Conservation (phyloP, 2,113 vertebrate genomes). For the Ailurus styani region DNA sequence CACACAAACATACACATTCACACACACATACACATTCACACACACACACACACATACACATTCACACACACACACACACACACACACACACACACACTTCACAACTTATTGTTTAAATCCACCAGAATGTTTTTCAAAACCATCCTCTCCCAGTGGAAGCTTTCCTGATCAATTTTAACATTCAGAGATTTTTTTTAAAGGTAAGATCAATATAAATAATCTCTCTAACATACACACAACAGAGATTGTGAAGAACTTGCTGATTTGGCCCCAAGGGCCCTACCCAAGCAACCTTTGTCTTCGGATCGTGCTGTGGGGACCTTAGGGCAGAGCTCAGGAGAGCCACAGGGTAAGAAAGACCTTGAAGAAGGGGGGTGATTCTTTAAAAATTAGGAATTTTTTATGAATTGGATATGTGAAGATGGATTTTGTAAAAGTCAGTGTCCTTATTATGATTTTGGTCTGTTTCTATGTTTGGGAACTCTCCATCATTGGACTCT, state of each 20-base stretch:
- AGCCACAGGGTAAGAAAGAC: not conserved
- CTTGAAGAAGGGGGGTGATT: not conserved
- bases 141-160: conserved; percentile 49
- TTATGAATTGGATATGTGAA: not conserved
- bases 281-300: not conserved
- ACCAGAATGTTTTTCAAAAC: conserved; percentile 44
- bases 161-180: conserved; percentile 67
- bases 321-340: not conserved
- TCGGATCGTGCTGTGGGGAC: not conserved
- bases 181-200: conserved; percentile 52
- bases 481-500: not conserved
- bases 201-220: conserved; percentile 70
- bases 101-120: conserved; percentile 37
- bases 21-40: not conserved
- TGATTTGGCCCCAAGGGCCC: conserved; percentile 26
- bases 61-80: not conserved
- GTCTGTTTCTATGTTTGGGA: not conserved
- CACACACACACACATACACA: not conserved
- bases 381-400: not conserved
- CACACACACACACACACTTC: not conserved
- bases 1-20: not conserved
- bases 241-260: conserved; percentile 52
- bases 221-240: conserved; percentile 58
- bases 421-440: not conserved
- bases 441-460: not conserved